A percentile compares a stretch with the other conserved stretches of the same genome.
phyloP scores from a whole-genome alignment of 2,888 invertebrate genomes.

The Dynastes hyllus region DNA sequence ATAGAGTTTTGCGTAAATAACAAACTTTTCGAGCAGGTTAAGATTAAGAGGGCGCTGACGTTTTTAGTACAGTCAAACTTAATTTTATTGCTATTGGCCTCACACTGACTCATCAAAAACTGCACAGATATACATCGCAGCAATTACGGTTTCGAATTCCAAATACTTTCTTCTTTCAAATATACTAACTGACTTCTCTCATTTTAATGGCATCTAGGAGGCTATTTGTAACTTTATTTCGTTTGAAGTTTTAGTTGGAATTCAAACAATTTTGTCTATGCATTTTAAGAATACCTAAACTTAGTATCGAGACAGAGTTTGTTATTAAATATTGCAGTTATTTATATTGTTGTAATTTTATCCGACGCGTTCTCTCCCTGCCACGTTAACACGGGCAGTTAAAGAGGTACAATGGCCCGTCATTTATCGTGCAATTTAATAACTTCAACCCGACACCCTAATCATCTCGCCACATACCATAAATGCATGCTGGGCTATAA shows the following conservation, averaged over 20 bases:
- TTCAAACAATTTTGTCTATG: neutral
- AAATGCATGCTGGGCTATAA: slow-evolving; percentile 21
- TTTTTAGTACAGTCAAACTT: too few relatives aligned
- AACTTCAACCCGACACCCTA: slow-evolving; percentile 58
- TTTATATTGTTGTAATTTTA: slow-evolving; percentile 29
- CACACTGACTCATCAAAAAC: too few relatives aligned
- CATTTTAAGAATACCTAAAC: neutral
- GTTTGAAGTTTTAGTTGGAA: neutral
- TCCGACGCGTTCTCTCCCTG: neutral
- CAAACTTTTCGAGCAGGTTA: too few relatives aligned
- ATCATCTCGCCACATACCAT: slow-evolving; percentile 47
- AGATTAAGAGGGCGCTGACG: too few relatives aligned
- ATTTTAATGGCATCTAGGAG: too few relatives aligned
- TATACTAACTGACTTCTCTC: too few relatives aligned
- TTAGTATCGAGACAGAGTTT: neutral
- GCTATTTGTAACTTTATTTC: too few relatives aligned
- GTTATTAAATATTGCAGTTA: neutral
- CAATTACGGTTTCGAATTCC: too few relatives aligned
- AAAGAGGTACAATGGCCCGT: slow-evolving; percentile 53
- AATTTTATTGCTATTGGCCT: too few relatives aligned
- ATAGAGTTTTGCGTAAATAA: too few relatives aligned
- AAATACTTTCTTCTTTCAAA: too few relatives aligned
- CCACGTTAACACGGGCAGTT: slow-evolving; percentile 55
- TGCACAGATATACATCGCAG: too few relatives aligned
- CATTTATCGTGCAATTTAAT: slow-evolving; percentile 59